Conservation (phyloP, 2,113 vertebrate genomes). For the Rostratula benghalensis region DNA sequence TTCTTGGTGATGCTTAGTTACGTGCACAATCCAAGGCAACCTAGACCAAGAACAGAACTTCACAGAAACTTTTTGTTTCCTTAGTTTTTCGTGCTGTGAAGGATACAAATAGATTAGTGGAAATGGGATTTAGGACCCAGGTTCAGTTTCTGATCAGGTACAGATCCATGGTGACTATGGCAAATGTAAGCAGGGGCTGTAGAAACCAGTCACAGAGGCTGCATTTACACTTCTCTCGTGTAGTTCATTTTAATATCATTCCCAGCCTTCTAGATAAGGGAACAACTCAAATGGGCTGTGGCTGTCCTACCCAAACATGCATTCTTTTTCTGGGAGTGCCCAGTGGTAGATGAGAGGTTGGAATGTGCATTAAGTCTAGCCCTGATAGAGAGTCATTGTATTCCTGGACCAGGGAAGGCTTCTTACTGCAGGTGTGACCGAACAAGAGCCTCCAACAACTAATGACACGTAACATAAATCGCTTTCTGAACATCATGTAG, state of each 20-base stretch:
- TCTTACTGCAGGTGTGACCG: background rate
- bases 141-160: background rate
- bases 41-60: background rate
- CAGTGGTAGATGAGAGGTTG: background rate
- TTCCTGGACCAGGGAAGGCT: background rate
- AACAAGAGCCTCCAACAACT: background rate
- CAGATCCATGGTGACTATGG: background rate
- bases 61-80: background rate
- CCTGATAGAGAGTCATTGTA: background rate
- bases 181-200: background rate
- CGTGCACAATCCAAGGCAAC: background rate
- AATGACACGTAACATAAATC: background rate
- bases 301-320: background rate
- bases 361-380: background rate
- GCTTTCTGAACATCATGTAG: background rate
- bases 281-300: background rate
- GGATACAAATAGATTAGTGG: background rate
- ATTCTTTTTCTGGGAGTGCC: background rate
- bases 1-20: background rate
- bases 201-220: background rate
- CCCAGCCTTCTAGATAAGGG: background rate
- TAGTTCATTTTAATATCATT: background rate
- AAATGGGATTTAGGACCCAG: background rate
- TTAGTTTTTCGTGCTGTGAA: background rate
- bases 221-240: background rate